phyloP scores from a whole-genome alignment of 2,113 vertebrate species.

The Anguilla japonica region DNA sequence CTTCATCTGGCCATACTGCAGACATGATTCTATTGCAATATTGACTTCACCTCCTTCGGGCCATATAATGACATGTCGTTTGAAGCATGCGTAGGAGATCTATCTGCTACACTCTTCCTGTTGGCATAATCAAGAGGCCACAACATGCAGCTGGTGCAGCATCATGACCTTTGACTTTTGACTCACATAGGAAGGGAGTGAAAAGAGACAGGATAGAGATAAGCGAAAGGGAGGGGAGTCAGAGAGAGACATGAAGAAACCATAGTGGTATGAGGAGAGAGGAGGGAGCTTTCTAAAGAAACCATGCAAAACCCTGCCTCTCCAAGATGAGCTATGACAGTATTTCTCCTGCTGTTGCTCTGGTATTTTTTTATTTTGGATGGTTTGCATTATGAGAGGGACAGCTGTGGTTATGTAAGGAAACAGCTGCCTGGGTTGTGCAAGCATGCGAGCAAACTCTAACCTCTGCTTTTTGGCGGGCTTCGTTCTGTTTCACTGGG shows the following conservation, averaged over 20 bases:
- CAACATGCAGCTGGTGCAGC: not conserved
- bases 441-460: not conserved
- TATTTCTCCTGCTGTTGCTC: not conserved
- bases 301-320: not conserved
- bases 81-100: not conserved
- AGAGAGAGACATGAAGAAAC: not conserved
- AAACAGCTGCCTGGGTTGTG: not conserved
- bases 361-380: not conserved
- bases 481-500: not conserved
- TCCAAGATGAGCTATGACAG: not conserved
- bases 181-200: not conserved
- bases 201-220: not conserved
- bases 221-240: not conserved
- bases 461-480: not conserved
- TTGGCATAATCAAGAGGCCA: too few species aligned
- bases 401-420: not conserved
- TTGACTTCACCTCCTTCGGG: not conserved
- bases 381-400: not conserved
- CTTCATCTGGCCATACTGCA: not conserved
- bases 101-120: not conserved
- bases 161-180: conserved; percentile 1
- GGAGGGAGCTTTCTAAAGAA: not conserved
- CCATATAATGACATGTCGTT: not conserved
- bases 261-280: not conserved
- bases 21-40: not conserved